These are phyloP conservation scores for Drosophila nasuta DNA, from an alignment of 1,140 invertebrate genomes.

Conservation along the genomic window DNA sequence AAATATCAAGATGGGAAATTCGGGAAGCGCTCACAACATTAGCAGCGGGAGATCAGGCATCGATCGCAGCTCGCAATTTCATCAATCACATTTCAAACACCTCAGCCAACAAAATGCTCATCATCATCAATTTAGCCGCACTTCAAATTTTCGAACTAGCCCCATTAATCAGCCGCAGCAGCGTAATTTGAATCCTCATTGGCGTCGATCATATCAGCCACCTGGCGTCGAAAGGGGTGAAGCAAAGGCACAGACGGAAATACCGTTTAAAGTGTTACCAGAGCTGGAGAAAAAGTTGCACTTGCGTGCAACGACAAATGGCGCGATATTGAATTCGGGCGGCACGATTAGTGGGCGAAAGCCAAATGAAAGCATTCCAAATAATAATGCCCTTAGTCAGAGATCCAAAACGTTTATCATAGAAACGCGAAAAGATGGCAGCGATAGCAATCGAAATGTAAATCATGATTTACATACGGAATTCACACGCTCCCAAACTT, in stretches of 20 bases:
- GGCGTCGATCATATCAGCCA: slow-evolving; percentile 46
- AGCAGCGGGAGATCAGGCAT: slow-evolving; percentile 28
- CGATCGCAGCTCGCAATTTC: slow-evolving; percentile 42
- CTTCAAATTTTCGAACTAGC: slow-evolving; percentile 21
- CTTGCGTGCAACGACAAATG: slow-evolving; percentile 91
- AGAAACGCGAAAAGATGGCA: slow-evolving; percentile 13
- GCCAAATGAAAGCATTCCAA: slow-evolving; percentile 16
- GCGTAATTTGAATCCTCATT: slow-evolving; percentile 25
- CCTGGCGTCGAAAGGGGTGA: slow-evolving; percentile 26
- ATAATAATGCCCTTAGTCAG: slow-evolving; percentile 25
- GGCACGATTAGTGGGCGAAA: slow-evolving; percentile 90
- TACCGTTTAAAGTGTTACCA: slow-evolving; percentile 88
- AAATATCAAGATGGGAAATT: slow-evolving; percentile 49
- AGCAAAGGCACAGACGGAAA: slow-evolving; percentile 10
- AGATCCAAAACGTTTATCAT: slow-evolving; percentile 49
- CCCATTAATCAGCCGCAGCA: slow-evolving; percentile 19
- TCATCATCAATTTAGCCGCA: slow-evolving; percentile 26
- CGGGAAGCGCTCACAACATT: slow-evolving; percentile 53
- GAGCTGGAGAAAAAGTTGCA: slow-evolving; percentile 87
- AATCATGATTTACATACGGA: slow-evolving; percentile 10
- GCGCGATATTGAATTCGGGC: slow-evolving; percentile 90
- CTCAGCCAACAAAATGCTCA: slow-evolving; percentile 8
- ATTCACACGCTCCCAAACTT: slow-evolving; percentile 58
- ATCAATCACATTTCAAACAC: slow-evolving; percentile 69
- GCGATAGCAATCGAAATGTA: not conserved